Evolutionary conservation across 2,888 invertebrate species (phyloP).

Genomic region (Eurois occulta): DNA sequence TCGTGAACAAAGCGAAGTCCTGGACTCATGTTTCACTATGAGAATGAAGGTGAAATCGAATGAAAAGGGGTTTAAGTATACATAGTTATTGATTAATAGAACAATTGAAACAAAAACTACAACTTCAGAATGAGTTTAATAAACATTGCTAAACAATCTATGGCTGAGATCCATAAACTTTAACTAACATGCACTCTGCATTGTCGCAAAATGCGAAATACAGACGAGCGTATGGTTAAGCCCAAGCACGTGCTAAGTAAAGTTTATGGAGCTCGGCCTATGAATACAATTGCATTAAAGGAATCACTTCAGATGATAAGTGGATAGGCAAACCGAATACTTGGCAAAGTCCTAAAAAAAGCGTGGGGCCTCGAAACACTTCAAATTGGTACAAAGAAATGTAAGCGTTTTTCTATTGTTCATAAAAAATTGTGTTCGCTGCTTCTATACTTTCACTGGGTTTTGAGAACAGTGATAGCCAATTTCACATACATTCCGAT

Average conservation of each 20-base stretch:
- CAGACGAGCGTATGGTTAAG: neutral
- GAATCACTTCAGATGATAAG: neutral
- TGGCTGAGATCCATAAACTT: neutral
- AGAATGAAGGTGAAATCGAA: constrained; percentile 1
- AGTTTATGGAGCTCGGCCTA: neutral
- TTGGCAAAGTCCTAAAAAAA: neutral
- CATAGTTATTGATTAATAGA: too few species aligned
- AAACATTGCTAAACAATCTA: neutral
- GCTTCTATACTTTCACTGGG: constrained; percentile 22
- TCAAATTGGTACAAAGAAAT: neutral
- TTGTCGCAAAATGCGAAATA: neutral
- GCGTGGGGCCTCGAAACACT: neutral
- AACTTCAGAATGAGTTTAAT: too few species aligned
- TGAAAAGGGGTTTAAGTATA: neutral
- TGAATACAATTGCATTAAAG: neutral
- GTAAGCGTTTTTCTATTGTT: neutral
- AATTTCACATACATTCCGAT: neutral
- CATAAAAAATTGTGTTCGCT: neutral
- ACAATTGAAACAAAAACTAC: too few species aligned
- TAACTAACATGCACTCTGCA: neutral
- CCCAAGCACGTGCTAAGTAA: neutral
- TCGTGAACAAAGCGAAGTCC: neutral
- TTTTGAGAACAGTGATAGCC: constrained; percentile 1
- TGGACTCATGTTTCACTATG: neutral
- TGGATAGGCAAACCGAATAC: neutral